phyloP scores from a whole-genome alignment of 1,140 invertebrate genomes.

The Cherax quadricarinatus region DNA sequence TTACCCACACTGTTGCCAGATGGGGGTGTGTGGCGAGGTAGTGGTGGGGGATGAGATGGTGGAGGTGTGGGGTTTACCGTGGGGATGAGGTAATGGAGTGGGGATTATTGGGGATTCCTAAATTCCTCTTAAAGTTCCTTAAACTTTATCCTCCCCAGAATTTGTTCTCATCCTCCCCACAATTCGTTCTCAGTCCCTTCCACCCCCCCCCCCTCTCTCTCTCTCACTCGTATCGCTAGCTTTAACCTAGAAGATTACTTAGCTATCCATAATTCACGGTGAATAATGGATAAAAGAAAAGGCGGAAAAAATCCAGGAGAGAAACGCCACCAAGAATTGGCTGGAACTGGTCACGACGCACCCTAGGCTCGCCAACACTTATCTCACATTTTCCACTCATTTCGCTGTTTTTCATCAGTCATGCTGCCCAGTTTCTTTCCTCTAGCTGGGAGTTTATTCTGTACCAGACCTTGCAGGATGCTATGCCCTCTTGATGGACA shows the following conservation, averaged over 20 bases:
- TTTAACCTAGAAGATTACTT: background rate
- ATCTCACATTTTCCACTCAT: conserved; percentile 26
- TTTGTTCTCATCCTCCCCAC: too few species aligned
- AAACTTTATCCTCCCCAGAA: too few species aligned
- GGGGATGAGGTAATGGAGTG: too few species aligned
- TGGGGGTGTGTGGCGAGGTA: background rate
- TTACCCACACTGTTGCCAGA: conserved; percentile 30
- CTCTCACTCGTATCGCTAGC: background rate
- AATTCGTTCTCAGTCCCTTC: too few species aligned
- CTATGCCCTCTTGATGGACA: background rate
- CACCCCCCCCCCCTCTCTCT: too few species aligned
- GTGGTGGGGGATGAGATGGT: background rate
- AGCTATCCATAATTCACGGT: conserved; percentile 35
- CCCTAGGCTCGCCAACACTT: conserved; percentile 15
- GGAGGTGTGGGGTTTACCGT: too few species aligned
- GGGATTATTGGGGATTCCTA: too few species aligned
- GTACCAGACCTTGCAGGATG: background rate
- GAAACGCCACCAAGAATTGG: conserved; percentile 56
- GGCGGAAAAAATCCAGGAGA: background rate
- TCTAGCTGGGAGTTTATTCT: background rate
- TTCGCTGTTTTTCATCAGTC: conserved; percentile 39
- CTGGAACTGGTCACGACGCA: conserved; percentile 57
- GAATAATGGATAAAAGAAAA: conserved; percentile 32
- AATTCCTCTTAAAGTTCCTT: too few species aligned
- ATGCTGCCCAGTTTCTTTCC: background rate